Base-by-base conservation (phyloP, 2,888 invertebrate genomes). In the Willowsia nigromaculata region DNA sequence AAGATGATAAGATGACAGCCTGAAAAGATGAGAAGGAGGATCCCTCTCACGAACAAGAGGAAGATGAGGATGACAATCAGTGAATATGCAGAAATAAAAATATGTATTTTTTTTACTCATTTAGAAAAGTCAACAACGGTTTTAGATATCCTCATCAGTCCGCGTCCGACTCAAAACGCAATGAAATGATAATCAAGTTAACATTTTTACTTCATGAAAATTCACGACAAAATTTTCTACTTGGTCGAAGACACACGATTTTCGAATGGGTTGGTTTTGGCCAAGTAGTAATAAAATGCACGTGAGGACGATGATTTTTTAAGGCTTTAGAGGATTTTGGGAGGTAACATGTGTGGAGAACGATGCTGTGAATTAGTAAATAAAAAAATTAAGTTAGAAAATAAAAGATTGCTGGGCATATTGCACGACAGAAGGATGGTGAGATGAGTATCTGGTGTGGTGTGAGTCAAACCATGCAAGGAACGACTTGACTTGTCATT, bases 301-400 rank as follows among this genome's bases (percentile, higher is more conserved):
- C 59, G 37, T 62, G 62, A 59, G 30, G 40, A n/a, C 4, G 30
- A 25, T 53, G 76, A 30, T 25, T 13, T 9, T 53, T 15, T 18
- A 6, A 11, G 43, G n/a, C 50, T n/a, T 0, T n/a, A 18, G 1
- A 50, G 50, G 2, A 11, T 13, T 15, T n/a, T n/a, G n/a, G 18
- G 27, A 59, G 83, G 83, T 84, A 50, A 84, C 83, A 84, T 68
- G 65, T 84, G 83, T 84, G 71, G 50, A 71, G 53, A 84, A 84
- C 65, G 83, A 71, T 43, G 71, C 50, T 33, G 65, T 65, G 50
- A 50, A 84, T 68, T 65, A 50, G 74, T 74, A 74, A 74, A 74
- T 74, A 47, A 74, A 74, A 22, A 74, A 47, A 43, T 74, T 74
- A 74, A 74, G 74, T 7, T 47, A 50, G 27, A 25, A 74, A 68